Base-by-base conservation (phyloP, 2,797 vertebrate species). In the Notolepis coatsorum region DNA sequence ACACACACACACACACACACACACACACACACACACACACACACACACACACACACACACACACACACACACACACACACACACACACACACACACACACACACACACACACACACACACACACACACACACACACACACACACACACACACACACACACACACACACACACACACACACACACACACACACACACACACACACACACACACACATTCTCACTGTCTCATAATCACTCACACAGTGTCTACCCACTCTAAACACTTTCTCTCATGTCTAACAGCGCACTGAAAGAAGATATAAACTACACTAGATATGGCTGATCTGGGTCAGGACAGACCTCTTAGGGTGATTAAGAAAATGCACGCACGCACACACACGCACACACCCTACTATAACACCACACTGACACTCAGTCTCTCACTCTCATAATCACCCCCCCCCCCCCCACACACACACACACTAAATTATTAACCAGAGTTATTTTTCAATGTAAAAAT, bases 241-340 rank as follows among this genome's bases (percentile, higher is more conserved):
- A 52, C 45, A 41, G 8, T 30, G 15, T 25, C 46, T 4, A n/a
- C 5, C 13, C 21, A 23, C 27, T 5, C 18, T n/a, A 17, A 39
- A 18, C 25, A n/a, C 48, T 7, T 25, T 17, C 24, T 2, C 18
- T 9, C 41, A n/a, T 20, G 6, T 24, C 24, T 37, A 28, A 2
- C 12, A 30, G 17, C 8, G 0, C 33, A 56, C 39, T 63, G 2
- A 15, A 45, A 61, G 20, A 28, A 17, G 45, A 38, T 3, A 24
- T 12, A 17, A 37, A 62, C n/a, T n/a, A n/a, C n/a, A n/a, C 4
- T 35, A 17, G 49, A 59, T 56, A 39, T 58, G 43, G 33, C 42
- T 76, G 28, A 52, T 71, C 15, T 57, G 39, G 43, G 52, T 5
- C 28, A 71, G 48, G 35, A 46, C 33, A 49, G 41, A n/a, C 15